A percentile compares a stretch with the other conserved stretches of the same genome.
Evolutionary conservation across 2,113 vertebrate genomes (phyloP).

Genomic region (Symphodus melops): DNA sequence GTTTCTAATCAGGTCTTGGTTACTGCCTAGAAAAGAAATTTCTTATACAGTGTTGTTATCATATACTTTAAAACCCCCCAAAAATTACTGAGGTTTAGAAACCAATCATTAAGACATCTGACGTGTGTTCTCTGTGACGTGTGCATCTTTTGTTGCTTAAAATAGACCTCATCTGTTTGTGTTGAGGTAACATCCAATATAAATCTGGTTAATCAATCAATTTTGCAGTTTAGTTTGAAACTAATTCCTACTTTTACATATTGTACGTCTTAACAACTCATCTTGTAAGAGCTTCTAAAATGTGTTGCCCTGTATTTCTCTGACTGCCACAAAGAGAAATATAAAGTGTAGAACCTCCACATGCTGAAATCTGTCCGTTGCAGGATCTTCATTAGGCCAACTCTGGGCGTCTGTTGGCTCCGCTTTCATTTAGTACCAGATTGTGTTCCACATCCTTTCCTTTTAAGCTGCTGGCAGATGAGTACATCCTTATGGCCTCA

Average conservation of each 20-base stretch:
- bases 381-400: slow-evolving; percentile 72
- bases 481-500: slow-evolving; percentile 63
- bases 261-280: too few relatives aligned
- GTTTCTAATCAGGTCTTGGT: slow-evolving; percentile 26
- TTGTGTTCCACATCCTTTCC: slow-evolving; percentile 65
- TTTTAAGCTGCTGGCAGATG: slow-evolving; percentile 67
- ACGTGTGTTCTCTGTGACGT: background rate
- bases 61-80: background rate
- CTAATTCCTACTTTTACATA: too few relatives aligned
- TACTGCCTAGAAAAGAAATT: slow-evolving; percentile 23
- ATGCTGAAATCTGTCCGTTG: too few relatives aligned
- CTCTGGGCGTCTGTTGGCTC: slow-evolving; percentile 64
- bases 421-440: slow-evolving; percentile 66
- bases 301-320: too few relatives aligned
- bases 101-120: slow-evolving; percentile 43
- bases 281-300: too few relatives aligned
- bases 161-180: too few relatives aligned
- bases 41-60: slow-evolving; percentile 24
- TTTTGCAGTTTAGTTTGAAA: too few relatives aligned
- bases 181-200: too few relatives aligned
- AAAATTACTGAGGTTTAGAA: slow-evolving; percentile 10
- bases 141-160: too few relatives aligned
- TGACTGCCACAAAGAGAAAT: too few relatives aligned
- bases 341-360: too few relatives aligned
- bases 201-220: too few relatives aligned